Percentiles rank a stretch among this genome's conserved stretches.
phyloP scores from a whole-genome alignment of 1,140 invertebrate species.

The Myzus persicae region DNA sequence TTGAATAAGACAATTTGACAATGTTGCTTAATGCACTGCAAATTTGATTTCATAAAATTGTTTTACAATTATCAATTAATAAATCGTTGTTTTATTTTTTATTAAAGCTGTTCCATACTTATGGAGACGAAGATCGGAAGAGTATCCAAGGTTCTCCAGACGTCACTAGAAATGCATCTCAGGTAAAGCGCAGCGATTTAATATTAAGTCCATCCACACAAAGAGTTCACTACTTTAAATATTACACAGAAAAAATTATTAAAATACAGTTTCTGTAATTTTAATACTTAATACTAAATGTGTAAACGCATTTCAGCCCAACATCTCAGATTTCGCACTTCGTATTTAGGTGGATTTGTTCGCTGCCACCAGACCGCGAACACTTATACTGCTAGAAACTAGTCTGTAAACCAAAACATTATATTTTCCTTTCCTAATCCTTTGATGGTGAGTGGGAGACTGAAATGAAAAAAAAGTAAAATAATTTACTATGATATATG shows the following conservation, averaged over 20 bases:
- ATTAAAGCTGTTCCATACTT: conserved; percentile 70
- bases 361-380: neutral
- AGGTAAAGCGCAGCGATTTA: conserved; percentile 26
- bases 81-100: conserved; percentile 52
- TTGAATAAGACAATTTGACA: neutral
- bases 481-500: neutral
- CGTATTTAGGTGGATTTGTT: conserved; percentile 34
- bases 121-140: conserved; percentile 72
- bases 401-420: conserved; percentile 49
- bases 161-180: conserved; percentile 60
- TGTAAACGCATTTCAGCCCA: conserved; percentile 46
- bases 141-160: conserved; percentile 62
- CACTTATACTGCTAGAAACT: conserved; percentile 12
- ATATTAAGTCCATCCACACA: neutral
- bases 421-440: neutral
- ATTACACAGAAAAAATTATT: neutral
- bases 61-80: neutral
- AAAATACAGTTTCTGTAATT: conserved; percentile 20
- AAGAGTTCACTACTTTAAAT: neutral
- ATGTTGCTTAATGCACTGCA: neutral
- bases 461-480: neutral
- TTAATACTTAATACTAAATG: neutral
- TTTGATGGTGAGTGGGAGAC: conserved; percentile 37
- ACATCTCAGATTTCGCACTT: conserved; percentile 47
- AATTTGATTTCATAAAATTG: neutral